Percentiles rank a stretch among this genome's conserved stretches.
Conservation (phyloP, 2,888 invertebrate genomes). For the Xestia rhomboidea region DNA sequence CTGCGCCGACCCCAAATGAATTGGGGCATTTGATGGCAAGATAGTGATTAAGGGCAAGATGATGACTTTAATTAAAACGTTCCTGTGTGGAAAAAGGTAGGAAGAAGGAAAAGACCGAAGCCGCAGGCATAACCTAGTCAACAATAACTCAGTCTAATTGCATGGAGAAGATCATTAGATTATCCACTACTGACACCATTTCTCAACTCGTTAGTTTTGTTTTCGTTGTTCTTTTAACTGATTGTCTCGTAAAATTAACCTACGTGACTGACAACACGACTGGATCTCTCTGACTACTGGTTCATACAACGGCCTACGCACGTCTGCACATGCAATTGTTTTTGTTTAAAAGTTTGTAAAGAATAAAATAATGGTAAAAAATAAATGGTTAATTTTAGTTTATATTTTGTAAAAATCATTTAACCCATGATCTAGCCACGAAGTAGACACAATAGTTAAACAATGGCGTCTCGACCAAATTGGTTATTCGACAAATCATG, state of each 20-base stretch:
- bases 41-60: too few species aligned
- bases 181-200: neutral
- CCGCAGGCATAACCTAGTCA: neutral
- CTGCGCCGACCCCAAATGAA: too few species aligned
- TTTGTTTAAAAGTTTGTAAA: neutral
- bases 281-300: neutral
- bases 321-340: neutral
- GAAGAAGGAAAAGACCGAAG: neutral
- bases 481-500: too few species aligned
- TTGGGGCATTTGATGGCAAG: too few species aligned
- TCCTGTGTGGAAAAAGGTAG: neutral
- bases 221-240: neutral
- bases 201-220: too few species aligned
- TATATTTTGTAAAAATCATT: too few species aligned
- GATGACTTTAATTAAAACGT: neutral
- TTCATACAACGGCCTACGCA: neutral
- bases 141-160: neutral
- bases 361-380: too few species aligned
- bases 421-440: too few species aligned
- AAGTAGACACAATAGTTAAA: too few species aligned
- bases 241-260: neutral
- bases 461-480: too few species aligned
- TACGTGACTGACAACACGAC: slow-evolving; percentile 33
- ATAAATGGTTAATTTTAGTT: too few species aligned
- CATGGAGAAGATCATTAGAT: neutral